Evolutionary conservation across 2,888 invertebrate genomes (phyloP), one percentile per base, ranked within the genome.

Genomic region (Altica lythri): DNA sequence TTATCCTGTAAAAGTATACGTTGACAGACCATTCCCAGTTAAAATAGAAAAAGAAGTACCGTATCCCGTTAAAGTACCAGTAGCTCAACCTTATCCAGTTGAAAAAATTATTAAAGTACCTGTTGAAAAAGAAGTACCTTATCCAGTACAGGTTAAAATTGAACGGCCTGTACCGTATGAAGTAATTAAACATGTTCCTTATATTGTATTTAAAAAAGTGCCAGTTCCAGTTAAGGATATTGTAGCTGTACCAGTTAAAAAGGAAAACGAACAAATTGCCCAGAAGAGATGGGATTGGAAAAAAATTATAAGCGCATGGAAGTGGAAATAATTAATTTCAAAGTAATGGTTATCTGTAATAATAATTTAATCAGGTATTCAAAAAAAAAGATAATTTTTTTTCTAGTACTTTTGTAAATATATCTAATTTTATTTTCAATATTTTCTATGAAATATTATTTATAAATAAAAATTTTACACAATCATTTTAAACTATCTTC

Each of bases 51-150:
- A 85, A 71, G 81, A 84, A 69, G 75, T 88, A 12, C 83, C 80
- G 59, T 82, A 83, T 51, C 82, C 83, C 53, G 57, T 57, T 1
- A 42, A 86, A 47, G 54, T 57, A 12, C 37, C 88, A 86, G 17
- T 88, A 81, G 85, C 86, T 50, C 82, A 84, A 69, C 86, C 86
- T 49, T 86, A 84, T 74, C 83, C 86, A 57, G 85, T 86, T 16
- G 60, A 61, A 16, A 62, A 61, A 45, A 83, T 86, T 63, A 84
- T 88, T 8, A 86, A 87, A 74, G 83, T 77, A 9, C 86, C 86
- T 18, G 88, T 89, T n/a, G 84, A 86, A 67, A 88, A 86, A 6
- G 85, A 86, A 53, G 82, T 85, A 69, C 86, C 86, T 50, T 86
- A 84, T 75, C 83, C 86, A 59, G 85, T 86, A 16, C 55, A 62